phyloP scores from a whole-genome alignment of 2,113 vertebrate genomes.

The Ceyx melanurus region DNA sequence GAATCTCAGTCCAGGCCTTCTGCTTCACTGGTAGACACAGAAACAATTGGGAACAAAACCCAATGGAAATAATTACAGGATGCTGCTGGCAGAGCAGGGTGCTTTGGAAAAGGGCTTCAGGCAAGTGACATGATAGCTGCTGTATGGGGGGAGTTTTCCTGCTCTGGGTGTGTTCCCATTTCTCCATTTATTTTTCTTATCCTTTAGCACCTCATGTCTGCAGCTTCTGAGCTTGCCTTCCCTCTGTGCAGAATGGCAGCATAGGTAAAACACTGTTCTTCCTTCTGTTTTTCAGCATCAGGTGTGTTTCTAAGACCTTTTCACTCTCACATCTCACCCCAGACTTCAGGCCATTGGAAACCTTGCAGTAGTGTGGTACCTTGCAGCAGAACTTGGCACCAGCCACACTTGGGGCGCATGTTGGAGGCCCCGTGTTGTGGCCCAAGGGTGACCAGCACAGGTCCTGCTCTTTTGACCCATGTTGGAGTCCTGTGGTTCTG shows the following conservation, averaged over 20 bases:
- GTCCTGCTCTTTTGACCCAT: not conserved
- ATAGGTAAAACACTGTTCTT: not conserved
- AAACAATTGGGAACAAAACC: not conserved
- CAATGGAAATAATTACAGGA: not conserved
- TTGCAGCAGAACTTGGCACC: not conserved
- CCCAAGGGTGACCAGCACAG: not conserved
- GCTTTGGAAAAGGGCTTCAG: not conserved
- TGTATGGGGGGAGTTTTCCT: not conserved
- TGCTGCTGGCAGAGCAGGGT: not conserved
- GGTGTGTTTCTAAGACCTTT: not conserved
- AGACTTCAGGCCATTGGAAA: not conserved
- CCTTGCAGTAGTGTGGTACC: not conserved
- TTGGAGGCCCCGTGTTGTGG: not conserved
- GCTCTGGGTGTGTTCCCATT: not conserved
- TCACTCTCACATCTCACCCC: not conserved
- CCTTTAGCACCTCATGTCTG: not conserved
- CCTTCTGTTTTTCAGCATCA: not conserved
- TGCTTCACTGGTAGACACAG: not conserved
- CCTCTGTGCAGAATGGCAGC: not conserved
- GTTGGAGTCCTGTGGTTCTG: not conserved
- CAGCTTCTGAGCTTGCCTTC: not conserved
- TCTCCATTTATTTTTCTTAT: not conserved
- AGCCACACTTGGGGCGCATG: fast-evolving
- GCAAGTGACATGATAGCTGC: not conserved
- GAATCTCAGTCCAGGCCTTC: not conserved